Base-by-base conservation (phyloP, 2,888 invertebrate genomes). In the Disparrhopalites patrizii region DNA sequence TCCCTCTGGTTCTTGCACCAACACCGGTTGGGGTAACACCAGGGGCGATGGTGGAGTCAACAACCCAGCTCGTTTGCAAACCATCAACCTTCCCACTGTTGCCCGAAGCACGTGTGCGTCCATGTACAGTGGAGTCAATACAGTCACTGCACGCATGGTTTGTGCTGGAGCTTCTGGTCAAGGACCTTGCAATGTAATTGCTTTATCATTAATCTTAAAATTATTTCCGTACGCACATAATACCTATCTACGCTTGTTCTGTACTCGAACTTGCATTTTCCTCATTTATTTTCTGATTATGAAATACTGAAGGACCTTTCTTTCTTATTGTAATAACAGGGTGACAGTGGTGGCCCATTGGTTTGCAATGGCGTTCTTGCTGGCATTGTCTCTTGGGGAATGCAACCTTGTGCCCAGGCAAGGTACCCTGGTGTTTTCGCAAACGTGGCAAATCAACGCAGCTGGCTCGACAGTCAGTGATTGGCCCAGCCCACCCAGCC, bases 301-400 rank as follows among this genome's bases (percentile, higher is more conserved):
- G n/a, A n/a, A n/a, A n/a, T n/a, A n/a, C n/a, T n/a, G n/a, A n/a
- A n/a, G n/a, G n/a, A 8, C 18, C 50, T 7, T n/a, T 47, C 7
- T 47, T 47, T 47, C 38, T 15, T 36, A 13, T 10, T 13, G 15
- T 13, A 36, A 36, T 13, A 36, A 36, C 30, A 58, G 60, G 61
- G 61, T 13, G 60, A 65, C 52, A 60, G 60, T 4, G 67, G 69
- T 31, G 67, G 65, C n/a, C 69, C 69, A 1, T 55, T 69, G 33
- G 51, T 69, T 7, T 67, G 67, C 50, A 58, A 55, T 15, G 67
- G 62, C 15, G 58, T 31, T 8, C 30, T 68, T 7, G 58, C 67
- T 3, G 70, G 70, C 4, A 61, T 70, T n/a, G 60, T 60, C 7
- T 69, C 67, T n/a, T 69, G 69, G 69, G 69, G 69, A 56, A 67